These are phyloP conservation scores for Limnodromus scolopaceus DNA, from an alignment of 2,797 vertebrate genomes.

Conservation along the genomic window DNA sequence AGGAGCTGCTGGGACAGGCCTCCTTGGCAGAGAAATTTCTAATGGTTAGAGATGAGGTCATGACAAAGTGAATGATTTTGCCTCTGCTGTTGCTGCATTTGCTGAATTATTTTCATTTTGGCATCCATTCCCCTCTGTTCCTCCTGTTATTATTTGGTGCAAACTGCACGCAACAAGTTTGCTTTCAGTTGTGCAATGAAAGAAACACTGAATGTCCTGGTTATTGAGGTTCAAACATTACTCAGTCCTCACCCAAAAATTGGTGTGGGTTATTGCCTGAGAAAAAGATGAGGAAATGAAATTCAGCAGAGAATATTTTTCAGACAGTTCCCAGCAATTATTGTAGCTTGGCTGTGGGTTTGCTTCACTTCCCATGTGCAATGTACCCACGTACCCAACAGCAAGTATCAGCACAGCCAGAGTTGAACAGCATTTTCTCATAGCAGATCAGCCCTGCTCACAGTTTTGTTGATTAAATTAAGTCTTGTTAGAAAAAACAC, in stretches of 20 bases:
- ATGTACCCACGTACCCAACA: not conserved
- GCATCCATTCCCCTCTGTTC: not conserved
- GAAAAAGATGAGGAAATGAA: not conserved
- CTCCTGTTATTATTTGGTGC: not conserved
- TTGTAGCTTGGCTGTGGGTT: not conserved
- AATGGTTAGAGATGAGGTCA: rapidly evolving
- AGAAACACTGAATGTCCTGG: not conserved
- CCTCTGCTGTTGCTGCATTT: not conserved
- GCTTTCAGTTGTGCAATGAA: not conserved
- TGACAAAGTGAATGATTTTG: not conserved
- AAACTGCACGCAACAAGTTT: not conserved
- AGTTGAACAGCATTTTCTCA: not conserved
- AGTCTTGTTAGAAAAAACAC: not conserved
- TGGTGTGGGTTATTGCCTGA: not conserved
- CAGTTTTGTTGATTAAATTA: not conserved
- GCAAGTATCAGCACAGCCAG: not conserved
- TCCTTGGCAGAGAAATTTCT: not conserved
- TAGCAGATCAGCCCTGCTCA: not conserved
- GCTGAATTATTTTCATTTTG: not conserved
- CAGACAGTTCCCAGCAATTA: not conserved
- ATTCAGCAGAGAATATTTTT: not conserved
- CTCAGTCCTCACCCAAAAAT: not conserved
- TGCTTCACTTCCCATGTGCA: not conserved
- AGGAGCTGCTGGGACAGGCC: not conserved
- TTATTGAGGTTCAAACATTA: not conserved